These are phyloP conservation scores for Tympanuchus pallidicinctus DNA, from an alignment of 2,113 vertebrate species.

Conservation along the genomic window DNA sequence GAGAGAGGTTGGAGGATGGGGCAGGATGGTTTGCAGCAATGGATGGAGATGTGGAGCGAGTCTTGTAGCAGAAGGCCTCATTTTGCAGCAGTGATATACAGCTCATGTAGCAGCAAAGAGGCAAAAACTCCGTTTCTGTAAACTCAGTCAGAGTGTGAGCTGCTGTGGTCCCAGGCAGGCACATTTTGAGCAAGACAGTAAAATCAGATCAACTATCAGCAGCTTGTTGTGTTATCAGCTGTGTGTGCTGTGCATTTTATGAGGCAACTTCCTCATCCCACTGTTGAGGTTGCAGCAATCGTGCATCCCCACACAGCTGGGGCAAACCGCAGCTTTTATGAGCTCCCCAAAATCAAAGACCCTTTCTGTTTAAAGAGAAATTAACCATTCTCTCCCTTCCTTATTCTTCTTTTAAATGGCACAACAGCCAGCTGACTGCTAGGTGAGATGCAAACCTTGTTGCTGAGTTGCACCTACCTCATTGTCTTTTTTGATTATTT, in stretches of 20 bases:
- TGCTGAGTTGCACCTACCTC: background rate
- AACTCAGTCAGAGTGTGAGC: background rate
- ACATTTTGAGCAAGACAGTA: slow-evolving; percentile 36
- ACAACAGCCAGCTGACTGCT: slow-evolving; percentile 31
- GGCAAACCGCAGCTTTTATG: background rate
- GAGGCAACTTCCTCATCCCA: background rate
- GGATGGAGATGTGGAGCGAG: background rate
- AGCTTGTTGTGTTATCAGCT: background rate
- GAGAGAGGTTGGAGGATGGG: background rate
- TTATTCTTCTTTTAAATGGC: background rate
- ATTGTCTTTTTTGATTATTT: slow-evolving; percentile 58
- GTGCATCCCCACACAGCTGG: slow-evolving; percentile 41
- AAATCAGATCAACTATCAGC: slow-evolving; percentile 55
- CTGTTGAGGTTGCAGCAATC: slow-evolving; percentile 19
- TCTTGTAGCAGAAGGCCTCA: background rate
- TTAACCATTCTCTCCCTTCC: background rate
- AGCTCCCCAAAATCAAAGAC: slow-evolving; percentile 37
- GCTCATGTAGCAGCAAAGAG: background rate
- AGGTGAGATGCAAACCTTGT: slow-evolving; percentile 44
- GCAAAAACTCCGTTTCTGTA: background rate
- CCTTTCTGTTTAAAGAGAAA: slow-evolving; percentile 34
- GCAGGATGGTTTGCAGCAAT: background rate
- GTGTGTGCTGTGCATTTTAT: background rate
- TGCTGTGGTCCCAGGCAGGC: background rate
- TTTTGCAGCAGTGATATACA: background rate